phyloP scores from a whole-genome alignment of 2,888 invertebrate genomes.

The Gymnoscelis rufifasciata region DNA sequence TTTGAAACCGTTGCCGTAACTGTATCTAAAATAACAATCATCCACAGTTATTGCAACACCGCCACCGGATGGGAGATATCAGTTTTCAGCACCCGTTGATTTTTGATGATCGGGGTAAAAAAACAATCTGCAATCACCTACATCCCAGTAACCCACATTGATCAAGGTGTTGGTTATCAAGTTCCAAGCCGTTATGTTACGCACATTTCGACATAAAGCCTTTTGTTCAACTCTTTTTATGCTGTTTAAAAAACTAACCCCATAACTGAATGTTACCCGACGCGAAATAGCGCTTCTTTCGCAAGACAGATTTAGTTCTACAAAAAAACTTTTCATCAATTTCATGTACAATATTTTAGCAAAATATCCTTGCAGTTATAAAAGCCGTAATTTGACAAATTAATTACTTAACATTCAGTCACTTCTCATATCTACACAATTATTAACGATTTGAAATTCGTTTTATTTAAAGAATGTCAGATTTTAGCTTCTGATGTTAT shows the following conservation, averaged over 20 bases:
- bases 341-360: not conserved
- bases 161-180: conserved; percentile 75
- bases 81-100: conserved; percentile 57
- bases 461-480: no score
- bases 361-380: no score
- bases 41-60: conserved; percentile 26
- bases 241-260: conserved; percentile 45
- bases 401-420: no score
- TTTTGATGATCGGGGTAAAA: conserved; percentile 62
- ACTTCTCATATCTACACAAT: no score
- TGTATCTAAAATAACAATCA: not conserved
- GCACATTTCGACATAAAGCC: conserved; percentile 49
- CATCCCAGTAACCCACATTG: conserved; percentile 74
- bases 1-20: not conserved
- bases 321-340: not conserved
- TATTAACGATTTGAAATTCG: no score
- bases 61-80: conserved; percentile 61
- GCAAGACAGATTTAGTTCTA: conserved; percentile 6
- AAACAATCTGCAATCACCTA: conserved; percentile 42
- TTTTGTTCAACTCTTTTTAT: conserved; percentile 61
- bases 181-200: conserved; percentile 67
- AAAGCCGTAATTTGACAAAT: no score
- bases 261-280: conserved; percentile 40
- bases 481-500: no score
- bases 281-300: conserved; percentile 24